Evolutionary conservation across 1,140 invertebrate genomes (phyloP).

Genomic region (Bacillus rossius): DNA sequence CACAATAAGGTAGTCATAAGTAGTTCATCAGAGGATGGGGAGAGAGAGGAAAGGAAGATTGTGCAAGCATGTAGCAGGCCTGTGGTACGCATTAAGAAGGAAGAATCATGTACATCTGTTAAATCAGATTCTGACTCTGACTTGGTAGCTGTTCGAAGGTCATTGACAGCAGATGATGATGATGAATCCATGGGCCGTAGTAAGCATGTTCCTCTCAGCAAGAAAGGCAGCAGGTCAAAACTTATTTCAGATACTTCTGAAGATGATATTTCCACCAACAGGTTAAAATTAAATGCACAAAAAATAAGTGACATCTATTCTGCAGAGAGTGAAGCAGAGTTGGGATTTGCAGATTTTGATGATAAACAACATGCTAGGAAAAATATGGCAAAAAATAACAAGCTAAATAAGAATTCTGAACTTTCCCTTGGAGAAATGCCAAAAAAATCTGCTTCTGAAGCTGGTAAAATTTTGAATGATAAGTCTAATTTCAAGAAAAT

Average conservation of each 20-base stretch:
- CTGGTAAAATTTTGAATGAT: constrained; percentile 41
- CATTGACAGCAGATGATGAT: constrained; percentile 5
- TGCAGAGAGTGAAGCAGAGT: constrained; percentile 50
- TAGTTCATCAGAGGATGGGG: constrained; percentile 53
- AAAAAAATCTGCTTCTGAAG: constrained; percentile 31
- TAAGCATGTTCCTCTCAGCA: not conserved
- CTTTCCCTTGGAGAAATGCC: not conserved
- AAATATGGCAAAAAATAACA: constrained; percentile 8
- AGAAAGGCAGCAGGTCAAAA: constrained; percentile 26
- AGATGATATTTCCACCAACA: constrained; percentile 36
- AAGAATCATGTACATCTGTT: constrained; percentile 7
- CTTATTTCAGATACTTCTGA: constrained; percentile 51
- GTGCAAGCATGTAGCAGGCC: constrained; percentile 9
- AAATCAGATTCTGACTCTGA: constrained; percentile 12
- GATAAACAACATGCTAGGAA: constrained; percentile 40
- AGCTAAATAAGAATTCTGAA: not conserved
- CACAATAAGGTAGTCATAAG: constrained; percentile 44
- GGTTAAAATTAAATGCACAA: constrained; percentile 31
- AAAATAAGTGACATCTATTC: constrained; percentile 25
- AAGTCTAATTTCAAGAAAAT: constrained; percentile 23
- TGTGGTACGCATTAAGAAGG: constrained; percentile 9
- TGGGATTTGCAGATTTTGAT: constrained; percentile 46
- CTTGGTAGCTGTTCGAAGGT: not conserved
- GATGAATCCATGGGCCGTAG: not conserved
- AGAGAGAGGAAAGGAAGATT: constrained; percentile 23